Base-by-base conservation (phyloP, 2,888 invertebrate species). In the Drosophila parthenogenetica region DNA sequence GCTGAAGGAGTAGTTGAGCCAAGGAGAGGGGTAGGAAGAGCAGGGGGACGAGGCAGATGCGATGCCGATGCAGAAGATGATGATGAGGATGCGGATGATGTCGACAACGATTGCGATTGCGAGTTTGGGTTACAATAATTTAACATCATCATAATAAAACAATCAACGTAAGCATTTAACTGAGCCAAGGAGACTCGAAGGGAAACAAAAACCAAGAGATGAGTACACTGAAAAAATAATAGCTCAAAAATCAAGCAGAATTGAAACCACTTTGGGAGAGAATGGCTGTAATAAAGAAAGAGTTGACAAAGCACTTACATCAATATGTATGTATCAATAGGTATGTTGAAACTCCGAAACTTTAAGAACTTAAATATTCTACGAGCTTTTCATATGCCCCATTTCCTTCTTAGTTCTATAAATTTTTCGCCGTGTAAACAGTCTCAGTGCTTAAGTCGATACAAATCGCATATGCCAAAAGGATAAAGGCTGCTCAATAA, bases 111-210 rank as follows among this genome's bases (percentile, higher is more conserved):
- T 85, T 89, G 79, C 87, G 90, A 90, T 90, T 89, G 89, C 87
- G 83, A 79, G 78, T 73, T 73, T 89, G 90, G 91, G 91, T 90
- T 90, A 90, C 86, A 91, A 91, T 90, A 91, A 91, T 90, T 90
- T 90, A 90, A 90, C 90, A 90, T 90, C 90, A 90, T 90, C 90
- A 90, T 90, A 90, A 90, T 90, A 90, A 90, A 90, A 90, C 90
- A 90, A 90, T 90, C 90, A 90, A 90, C 90, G 90, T 90, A 83
- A 81, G 81, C 87, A 81, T 80, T 80, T 80, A 86, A 62, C 63
- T 61, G 42, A 42, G 55, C 72, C 73, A 69, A 64, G 71, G 51
- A 65, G 68, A 61, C n/a, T 39, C 11, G 11, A 0, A 39, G n/a
- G 4, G 25, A 25, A 37, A 39, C n/a, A 39, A 37, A 50, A 13